These are phyloP conservation scores for Diarsia rubi DNA, from an alignment of 2,888 invertebrate species.

Conservation along the genomic window DNA sequence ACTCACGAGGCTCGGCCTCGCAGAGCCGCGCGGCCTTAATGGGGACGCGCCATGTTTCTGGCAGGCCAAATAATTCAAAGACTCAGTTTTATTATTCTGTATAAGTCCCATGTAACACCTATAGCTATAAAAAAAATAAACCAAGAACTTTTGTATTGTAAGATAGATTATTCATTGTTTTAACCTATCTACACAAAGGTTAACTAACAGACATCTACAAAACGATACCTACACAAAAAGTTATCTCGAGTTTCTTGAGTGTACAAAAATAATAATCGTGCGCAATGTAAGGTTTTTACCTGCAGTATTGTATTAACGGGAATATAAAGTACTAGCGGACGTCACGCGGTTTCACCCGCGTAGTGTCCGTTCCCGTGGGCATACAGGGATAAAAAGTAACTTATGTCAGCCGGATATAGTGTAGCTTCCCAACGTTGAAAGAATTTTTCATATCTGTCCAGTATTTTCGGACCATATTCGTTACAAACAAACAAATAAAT, in stretches of 20 bases:
- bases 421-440: too few relatives aligned
- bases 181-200: not conserved
- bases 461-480: too few relatives aligned
- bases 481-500: too few relatives aligned
- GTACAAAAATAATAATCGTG: not conserved
- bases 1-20: too few relatives aligned
- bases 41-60: not conserved
- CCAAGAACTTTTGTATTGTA: not conserved
- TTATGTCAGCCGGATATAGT: too few relatives aligned
- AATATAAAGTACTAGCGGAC: not conserved
- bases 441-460: too few relatives aligned
- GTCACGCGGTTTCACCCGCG: too few relatives aligned
- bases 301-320: not conserved
- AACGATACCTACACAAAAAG: not conserved
- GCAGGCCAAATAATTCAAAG: not conserved
- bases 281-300: not conserved
- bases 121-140: not conserved
- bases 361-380: too few relatives aligned
- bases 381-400: too few relatives aligned
- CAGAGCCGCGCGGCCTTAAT: too few relatives aligned
- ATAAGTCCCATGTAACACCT: not conserved
- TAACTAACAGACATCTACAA: conserved; percentile 13
- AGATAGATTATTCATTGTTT: not conserved
- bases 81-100: not conserved
- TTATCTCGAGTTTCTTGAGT: too few relatives aligned